Percentiles rank a stretch among this genome's conserved stretches.
These are phyloP conservation scores for Mamestra configurata DNA, from an alignment of 1,140 invertebrate genomes.

Conservation along the genomic window DNA sequence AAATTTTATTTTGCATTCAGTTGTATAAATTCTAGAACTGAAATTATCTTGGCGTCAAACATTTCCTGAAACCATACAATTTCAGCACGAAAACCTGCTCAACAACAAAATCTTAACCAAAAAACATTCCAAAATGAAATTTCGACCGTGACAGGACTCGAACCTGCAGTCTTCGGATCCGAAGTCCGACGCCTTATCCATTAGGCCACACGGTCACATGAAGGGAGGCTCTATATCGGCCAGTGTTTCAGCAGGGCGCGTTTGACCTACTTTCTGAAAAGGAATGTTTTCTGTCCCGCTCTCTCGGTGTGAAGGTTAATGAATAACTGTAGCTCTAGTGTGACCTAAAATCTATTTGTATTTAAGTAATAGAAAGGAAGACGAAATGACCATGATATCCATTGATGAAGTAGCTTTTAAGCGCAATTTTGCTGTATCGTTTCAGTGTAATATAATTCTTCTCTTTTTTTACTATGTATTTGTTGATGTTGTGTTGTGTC, in stretches of 20 bases:
- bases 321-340: too few relatives aligned
- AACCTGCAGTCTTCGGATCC: slow-evolving; percentile 56
- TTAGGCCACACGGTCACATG: slow-evolving; percentile 53
- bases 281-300: background rate
- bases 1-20: too few relatives aligned
- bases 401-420: too few relatives aligned
- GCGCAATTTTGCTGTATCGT: too few relatives aligned
- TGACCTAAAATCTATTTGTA: too few relatives aligned
- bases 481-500: too few relatives aligned
- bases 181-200: slow-evolving; percentile 58
- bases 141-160: slow-evolving; percentile 56
- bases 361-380: too few relatives aligned
- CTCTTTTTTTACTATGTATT: too few relatives aligned
- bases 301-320: background rate
- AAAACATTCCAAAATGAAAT: background rate
- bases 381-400: too few relatives aligned
- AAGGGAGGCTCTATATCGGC: slow-evolving; percentile 16
- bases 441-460: too few relatives aligned
- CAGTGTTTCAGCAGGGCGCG: background rate
- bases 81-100: background rate
- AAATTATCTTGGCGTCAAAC: background rate
- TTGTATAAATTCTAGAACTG: too few relatives aligned
- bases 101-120: background rate
- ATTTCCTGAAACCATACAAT: background rate
- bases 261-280: slow-evolving; percentile 2